Conservation (phyloP, 2,888 invertebrate genomes). For the Lepidocyrtinus sp. region DNA sequence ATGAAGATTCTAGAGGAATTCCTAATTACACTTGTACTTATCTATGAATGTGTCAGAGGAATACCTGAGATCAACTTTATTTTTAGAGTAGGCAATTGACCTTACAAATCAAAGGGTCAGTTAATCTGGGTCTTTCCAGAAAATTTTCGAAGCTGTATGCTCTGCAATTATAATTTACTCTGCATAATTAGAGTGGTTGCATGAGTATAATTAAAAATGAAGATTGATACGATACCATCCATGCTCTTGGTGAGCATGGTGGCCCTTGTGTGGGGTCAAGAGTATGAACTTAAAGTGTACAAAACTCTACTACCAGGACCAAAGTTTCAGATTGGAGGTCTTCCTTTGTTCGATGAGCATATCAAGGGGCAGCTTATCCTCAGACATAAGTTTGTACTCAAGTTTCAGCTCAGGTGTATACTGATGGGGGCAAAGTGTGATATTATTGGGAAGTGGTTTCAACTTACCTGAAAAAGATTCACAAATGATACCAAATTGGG, state of each 20-base stretch:
- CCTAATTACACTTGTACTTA: neutral
- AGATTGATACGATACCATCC: conserved; percentile 20
- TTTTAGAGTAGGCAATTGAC: neutral
- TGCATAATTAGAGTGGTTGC: neutral
- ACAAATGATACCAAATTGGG: too few species aligned
- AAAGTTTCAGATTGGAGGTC: conserved; percentile 48
- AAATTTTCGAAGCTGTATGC: neutral
- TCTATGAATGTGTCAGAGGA: neutral
- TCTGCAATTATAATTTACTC: neutral
- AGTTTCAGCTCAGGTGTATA: conserved; percentile 58
- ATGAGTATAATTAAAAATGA: conserved; percentile 23
- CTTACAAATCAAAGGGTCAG: too few species aligned
- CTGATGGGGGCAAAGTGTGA: conserved; percentile 57
- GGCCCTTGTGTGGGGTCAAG: conserved; percentile 15
- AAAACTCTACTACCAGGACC: conserved; percentile 57
- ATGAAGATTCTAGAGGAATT: neutral
- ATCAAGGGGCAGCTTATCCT: conserved; percentile 57
- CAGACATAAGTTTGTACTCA: conserved; percentile 57
- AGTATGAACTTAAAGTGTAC: conserved; percentile 38
- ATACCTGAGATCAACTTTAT: neutral
- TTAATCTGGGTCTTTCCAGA: too few species aligned
- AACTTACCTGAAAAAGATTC: too few species aligned
- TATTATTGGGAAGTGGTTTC: conserved; percentile 61
- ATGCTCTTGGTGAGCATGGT: conserved; percentile 30
- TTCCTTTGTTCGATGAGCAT: conserved; percentile 62